A percentile compares a stretch with the other conserved stretches of the same genome.
Conservation (phyloP, 1,140 invertebrate species). For the Drosophila persimilis region DNA sequence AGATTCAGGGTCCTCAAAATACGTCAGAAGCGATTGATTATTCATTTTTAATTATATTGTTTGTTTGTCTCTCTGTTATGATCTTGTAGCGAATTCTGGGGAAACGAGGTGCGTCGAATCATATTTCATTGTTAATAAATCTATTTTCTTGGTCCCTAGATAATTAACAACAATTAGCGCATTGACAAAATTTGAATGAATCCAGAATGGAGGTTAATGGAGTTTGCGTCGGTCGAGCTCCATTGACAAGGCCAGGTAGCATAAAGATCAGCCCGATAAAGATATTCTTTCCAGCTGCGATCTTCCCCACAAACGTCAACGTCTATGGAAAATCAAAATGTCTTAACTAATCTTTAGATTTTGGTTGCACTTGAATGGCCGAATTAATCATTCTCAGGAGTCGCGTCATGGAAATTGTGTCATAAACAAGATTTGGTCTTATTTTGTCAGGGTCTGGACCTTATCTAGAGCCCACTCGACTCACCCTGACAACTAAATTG, state of each 20-base stretch:
- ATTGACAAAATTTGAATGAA: constrained; percentile 35
- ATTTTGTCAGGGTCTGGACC: constrained; percentile 35
- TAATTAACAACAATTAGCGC: constrained; percentile 57
- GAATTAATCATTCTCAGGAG: constrained; percentile 47
- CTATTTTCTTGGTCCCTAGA: constrained; percentile 30
- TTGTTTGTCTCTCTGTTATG: constrained; percentile 29
- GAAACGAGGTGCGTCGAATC: constrained; percentile 22
- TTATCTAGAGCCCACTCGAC: constrained; percentile 34
- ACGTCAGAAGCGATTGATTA: constrained; percentile 20
- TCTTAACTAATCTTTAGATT: constrained; percentile 26
- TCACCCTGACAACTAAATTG: constrained; percentile 57
- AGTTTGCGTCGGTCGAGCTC: background rate
- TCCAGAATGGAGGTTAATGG: constrained; percentile 3
- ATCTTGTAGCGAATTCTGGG: constrained; percentile 27
- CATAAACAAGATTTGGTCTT: constrained; percentile 47
- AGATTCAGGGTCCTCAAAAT: constrained; percentile 7
- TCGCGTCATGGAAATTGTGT: constrained; percentile 35
- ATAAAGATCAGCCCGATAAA: background rate
- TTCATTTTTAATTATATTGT: constrained; percentile 21
- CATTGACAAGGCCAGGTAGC: constrained; percentile 32
- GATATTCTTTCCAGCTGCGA: background rate
- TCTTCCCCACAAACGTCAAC: background rate
- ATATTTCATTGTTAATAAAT: constrained; percentile 62
- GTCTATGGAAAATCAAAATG: constrained; percentile 3
- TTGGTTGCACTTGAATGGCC: constrained; percentile 14